These are phyloP conservation scores for Porites divaricata DNA, from an alignment of 92 coral and sea anemone genomes.

Conservation along the genomic window DNA sequence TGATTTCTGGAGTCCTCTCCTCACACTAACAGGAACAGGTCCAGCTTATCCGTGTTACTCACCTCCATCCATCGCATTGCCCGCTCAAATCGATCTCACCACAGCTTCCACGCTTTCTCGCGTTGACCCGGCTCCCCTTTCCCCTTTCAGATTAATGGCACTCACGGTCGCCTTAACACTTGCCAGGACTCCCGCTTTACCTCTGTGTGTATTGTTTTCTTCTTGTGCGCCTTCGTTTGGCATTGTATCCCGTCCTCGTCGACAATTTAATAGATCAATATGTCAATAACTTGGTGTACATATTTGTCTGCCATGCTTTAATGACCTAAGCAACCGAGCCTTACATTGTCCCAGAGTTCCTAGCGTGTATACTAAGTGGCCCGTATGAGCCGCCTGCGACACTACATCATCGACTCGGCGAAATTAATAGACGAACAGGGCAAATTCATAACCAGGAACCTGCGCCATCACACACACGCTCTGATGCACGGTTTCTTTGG, in stretches of 20 bases:
- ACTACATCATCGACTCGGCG: too few species aligned
- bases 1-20: conserved; percentile 48
- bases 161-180: conserved; percentile 40
- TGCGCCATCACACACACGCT: too few species aligned
- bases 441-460: too few species aligned
- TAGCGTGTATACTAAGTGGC: not conserved
- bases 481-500: conserved; percentile 64
- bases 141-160: too few species aligned
- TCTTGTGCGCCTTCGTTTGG: too few species aligned
- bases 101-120: conserved; percentile 15
- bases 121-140: too few species aligned
- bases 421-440: too few species aligned
- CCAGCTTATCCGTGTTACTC: too few species aligned
- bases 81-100: conserved; percentile 41
- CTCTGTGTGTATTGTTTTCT: conserved; percentile 6
- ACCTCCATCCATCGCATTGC: conserved; percentile 52
- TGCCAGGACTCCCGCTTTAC: conserved; percentile 43
- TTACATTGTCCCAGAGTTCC: too few species aligned
- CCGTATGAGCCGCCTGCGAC: too few species aligned
- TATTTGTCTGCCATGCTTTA: not conserved
- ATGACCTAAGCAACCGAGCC: too few species aligned
- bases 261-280: conserved; percentile 17
- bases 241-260: not conserved
- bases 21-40: conserved; percentile 44
- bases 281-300: not conserved